These are phyloP conservation scores for Festucalex cinctus DNA, from an alignment of 2,113 vertebrate genomes.

Conservation along the genomic window DNA sequence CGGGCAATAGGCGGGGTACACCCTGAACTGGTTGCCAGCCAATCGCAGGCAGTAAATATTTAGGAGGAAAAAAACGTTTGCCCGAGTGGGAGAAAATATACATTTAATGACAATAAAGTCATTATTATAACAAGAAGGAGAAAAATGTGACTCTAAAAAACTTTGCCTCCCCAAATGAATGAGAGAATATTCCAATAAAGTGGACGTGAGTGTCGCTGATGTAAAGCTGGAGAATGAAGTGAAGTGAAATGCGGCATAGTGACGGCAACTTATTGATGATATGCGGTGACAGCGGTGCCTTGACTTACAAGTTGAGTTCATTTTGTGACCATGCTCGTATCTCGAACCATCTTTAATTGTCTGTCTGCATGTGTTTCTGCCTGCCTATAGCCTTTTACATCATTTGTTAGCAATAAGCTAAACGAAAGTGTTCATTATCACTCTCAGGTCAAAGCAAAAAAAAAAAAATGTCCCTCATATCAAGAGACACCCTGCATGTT, in stretches of 20 bases:
- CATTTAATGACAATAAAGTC: too few species aligned
- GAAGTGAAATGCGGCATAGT: not conserved
- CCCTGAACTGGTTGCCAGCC: too few species aligned
- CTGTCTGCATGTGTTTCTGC: not conserved
- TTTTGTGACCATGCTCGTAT: not conserved
- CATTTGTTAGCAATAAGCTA: not conserved
- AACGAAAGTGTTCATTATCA: too few species aligned
- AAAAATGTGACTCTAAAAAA: too few species aligned
- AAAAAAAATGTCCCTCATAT: not conserved
- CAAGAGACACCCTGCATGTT: too few species aligned
- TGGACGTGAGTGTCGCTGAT: not conserved
- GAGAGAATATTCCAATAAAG: slow-evolving; percentile 5
- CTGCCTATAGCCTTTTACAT: too few species aligned
- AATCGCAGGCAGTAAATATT: too few species aligned
- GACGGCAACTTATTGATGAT: not conserved
- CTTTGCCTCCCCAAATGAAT: not conserved
- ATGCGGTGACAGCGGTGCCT: not conserved
- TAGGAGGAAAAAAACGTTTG: too few species aligned
- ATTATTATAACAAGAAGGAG: too few species aligned
- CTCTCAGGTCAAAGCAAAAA: too few species aligned
- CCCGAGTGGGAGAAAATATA: too few species aligned
- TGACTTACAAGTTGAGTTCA: not conserved
- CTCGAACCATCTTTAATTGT: not conserved
- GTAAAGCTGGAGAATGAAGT: not conserved
- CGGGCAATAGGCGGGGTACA: too few species aligned